phyloP scores from a whole-genome alignment of 2,797 vertebrate genomes.

The Percopsis omiscomaycus region DNA sequence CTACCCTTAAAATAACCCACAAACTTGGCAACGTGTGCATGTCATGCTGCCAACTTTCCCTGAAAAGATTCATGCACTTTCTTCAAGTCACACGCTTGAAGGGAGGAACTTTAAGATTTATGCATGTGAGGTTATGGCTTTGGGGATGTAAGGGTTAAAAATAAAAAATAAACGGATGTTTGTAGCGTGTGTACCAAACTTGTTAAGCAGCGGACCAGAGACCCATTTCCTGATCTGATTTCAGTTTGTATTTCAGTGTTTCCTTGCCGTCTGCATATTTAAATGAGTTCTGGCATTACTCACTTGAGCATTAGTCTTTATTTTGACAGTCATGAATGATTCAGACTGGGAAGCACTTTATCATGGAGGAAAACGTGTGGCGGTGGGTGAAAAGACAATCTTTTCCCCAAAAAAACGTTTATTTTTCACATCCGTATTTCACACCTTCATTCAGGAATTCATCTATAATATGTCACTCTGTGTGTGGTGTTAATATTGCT shows the following conservation, averaged over 20 bases:
- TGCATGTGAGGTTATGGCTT: background rate
- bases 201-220: background rate
- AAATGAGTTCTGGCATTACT: conserved; percentile 1
- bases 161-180: background rate
- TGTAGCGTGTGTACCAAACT: background rate
- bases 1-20: conserved; percentile 18
- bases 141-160: background rate
- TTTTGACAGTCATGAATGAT: conserved; percentile 27
- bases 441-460: too few species aligned
- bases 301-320: conserved; percentile 7
- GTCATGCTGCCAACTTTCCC: conserved; percentile 14
- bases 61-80: conserved; percentile 9
- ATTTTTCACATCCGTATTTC: background rate
- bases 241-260: conserved; percentile 1
- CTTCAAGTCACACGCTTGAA: conserved; percentile 1
- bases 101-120: background rate
- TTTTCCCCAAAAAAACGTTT: background rate
- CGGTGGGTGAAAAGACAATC: conserved; percentile 1
- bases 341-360: conserved; percentile 7
- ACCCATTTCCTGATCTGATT: background rate
- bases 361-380: background rate
- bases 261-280: background rate
- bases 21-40: conserved; percentile 10
- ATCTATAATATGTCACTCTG: too few species aligned
- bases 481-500: too few species aligned